phyloP scores from a whole-genome alignment of 2,888 invertebrate genomes.

The Idaea biselata region DNA sequence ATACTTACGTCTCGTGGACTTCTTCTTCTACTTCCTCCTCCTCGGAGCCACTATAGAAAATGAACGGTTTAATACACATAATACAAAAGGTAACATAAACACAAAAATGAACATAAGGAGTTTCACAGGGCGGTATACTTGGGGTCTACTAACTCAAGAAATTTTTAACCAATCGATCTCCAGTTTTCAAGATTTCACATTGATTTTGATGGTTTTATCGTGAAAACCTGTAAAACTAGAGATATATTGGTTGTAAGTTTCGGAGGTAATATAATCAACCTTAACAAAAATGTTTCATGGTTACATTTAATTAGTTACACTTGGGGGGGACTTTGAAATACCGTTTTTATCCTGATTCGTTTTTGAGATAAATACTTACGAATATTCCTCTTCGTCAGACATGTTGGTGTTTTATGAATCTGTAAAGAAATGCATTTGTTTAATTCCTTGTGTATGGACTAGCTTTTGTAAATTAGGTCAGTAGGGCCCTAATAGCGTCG shows the following conservation, averaged over 20 bases:
- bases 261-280: neutral
- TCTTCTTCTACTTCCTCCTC: slow-evolving; percentile 90
- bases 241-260: no score
- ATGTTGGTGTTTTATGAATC: slow-evolving; percentile 84
- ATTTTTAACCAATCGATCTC: no score
- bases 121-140: neutral
- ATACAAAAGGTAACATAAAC: neutral
- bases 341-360: slow-evolving; percentile 9
- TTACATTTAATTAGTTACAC: slow-evolving; percentile 5
- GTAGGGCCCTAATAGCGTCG: no score
- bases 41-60: slow-evolving; percentile 81
- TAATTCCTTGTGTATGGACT: neutral
- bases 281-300: neutral
- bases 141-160: neutral
- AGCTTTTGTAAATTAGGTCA: no score
- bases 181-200: no score
- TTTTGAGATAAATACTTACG: slow-evolving; percentile 84
- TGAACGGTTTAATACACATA: slow-evolving; percentile 16
- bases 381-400: slow-evolving; percentile 98
- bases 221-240: no score
- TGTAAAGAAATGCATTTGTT: slow-evolving; percentile 51
- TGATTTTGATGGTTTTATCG: no score
- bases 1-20: slow-evolving; percentile 88
- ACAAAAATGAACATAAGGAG: neutral
- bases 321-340: neutral